Evolutionary conservation across 1,140 invertebrate genomes (phyloP).

Genomic region (Drosophila cardini): DNA sequence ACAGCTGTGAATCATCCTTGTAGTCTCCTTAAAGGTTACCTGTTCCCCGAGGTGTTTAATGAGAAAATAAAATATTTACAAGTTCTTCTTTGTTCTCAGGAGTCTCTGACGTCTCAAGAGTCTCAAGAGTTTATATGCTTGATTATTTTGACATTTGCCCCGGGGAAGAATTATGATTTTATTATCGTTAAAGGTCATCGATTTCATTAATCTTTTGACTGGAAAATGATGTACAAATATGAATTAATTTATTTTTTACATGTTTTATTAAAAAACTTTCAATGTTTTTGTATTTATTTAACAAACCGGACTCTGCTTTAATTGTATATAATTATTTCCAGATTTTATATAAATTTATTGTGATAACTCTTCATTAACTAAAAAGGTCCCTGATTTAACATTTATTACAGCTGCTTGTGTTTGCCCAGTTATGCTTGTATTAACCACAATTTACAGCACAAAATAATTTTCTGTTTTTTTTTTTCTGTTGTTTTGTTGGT

Average conservation of each 20-base stretch:
- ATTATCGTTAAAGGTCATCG: neutral
- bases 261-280: neutral
- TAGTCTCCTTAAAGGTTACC: no score
- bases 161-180: neutral
- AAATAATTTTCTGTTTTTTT: no score
- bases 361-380: neutral
- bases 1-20: neutral
- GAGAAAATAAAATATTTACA: conserved; percentile 1
- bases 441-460: neutral
- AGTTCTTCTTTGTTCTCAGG: neutral
- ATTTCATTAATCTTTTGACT: conserved; percentile 1
- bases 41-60: neutral
- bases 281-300: conserved; percentile 2
- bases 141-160: neutral
- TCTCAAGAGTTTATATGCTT: neutral
- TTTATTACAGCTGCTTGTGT: conserved; percentile 8
- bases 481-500: conserved; percentile 12
- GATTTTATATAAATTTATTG: neutral
- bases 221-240: neutral
- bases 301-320: neutral
- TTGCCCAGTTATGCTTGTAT: neutral
- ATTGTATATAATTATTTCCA: neutral
- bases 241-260: neutral
- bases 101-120: no score
- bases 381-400: conserved; percentile 14